Percentiles rank a stretch among this genome's conserved stretches.
Evolutionary conservation across 2,888 invertebrate genomes (phyloP).

Genomic region (Drosophila suboccidentalis): DNA sequence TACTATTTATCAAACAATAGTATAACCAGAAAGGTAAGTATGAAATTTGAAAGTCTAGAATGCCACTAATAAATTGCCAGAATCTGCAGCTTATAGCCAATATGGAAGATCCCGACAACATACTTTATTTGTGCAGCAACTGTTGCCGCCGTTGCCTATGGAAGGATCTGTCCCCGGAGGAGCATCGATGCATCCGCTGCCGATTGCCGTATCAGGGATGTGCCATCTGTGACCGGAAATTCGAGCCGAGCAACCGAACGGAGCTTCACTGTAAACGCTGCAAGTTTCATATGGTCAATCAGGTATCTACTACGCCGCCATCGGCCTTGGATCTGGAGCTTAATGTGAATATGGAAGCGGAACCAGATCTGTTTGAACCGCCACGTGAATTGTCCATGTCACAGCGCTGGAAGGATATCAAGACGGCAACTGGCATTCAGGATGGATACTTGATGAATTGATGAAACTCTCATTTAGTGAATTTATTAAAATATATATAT

Average conservation of each 20-base stretch:
- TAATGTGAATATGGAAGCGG: conserved; percentile 17
- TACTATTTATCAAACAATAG: background rate
- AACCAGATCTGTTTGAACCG: background rate
- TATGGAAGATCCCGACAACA: conserved; percentile 22
- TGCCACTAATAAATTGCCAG: background rate
- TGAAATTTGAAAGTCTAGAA: background rate
- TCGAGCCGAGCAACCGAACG: conserved; percentile 39
- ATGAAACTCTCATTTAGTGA: background rate
- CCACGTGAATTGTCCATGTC: conserved; percentile 18
- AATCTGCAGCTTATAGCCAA: background rate
- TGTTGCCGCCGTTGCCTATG: conserved; percentile 49
- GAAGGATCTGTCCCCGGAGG: conserved; percentile 43
- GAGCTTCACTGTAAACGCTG: conserved; percentile 57
- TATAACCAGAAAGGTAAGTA: background rate
- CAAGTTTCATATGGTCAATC: conserved; percentile 42
- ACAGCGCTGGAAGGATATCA: conserved; percentile 52
- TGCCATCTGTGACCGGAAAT: conserved; percentile 42
- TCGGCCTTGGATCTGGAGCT: conserved; percentile 19
- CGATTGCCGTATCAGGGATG: conserved; percentile 37
- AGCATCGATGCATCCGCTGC: conserved; percentile 54
- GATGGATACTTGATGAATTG: conserved; percentile 20
- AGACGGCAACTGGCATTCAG: conserved; percentile 32
- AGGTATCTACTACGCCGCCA: conserved; percentile 25
- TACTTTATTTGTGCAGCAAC: conserved; percentile 45
- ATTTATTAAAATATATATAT: conserved; percentile 17